Evolutionary conservation across 2,113 vertebrate species (phyloP).

Genomic region (Takifugu flavidus): DNA sequence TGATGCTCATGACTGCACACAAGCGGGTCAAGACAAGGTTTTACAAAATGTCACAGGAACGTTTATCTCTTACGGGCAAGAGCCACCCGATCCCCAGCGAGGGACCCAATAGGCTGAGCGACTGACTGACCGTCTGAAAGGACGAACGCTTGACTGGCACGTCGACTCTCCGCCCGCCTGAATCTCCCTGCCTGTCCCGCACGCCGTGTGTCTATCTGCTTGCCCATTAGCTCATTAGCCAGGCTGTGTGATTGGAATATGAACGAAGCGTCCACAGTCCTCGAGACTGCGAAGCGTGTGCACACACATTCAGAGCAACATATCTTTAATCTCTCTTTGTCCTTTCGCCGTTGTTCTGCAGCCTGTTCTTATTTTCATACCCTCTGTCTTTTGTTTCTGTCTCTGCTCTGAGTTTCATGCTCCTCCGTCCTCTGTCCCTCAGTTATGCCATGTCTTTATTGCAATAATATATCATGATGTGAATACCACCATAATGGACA

Average conservation of each 20-base stretch:
- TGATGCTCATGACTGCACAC: conserved; percentile 5
- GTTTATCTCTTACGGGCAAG: conserved; percentile 38
- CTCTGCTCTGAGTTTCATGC: conserved; percentile 4
- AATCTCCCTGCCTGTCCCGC: conserved; percentile 36
- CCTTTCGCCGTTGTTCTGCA: conserved; percentile 43
- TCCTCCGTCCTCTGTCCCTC: conserved; percentile 1
- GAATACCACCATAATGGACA: conserved; percentile 20
- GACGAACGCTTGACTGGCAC: conserved; percentile 38
- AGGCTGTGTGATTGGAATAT: conserved; percentile 68
- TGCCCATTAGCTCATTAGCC: conserved; percentile 70
- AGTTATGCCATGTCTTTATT: conserved; percentile 6
- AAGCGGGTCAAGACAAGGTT: conserved; percentile 23
- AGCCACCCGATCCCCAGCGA: conserved; percentile 18
- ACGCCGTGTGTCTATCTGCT: conserved; percentile 60
- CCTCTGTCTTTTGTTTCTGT: conserved; percentile 4
- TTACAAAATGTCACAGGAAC: conserved; percentile 32
- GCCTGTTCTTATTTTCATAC: conserved; percentile 26
- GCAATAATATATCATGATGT: conserved; percentile 8
- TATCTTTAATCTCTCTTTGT: conserved; percentile 37
- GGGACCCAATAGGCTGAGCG: conserved; percentile 36
- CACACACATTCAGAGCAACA: conserved; percentile 29
- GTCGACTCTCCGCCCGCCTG: conserved; percentile 49
- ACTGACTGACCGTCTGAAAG: conserved; percentile 41
- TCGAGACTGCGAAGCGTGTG: conserved; percentile 37
- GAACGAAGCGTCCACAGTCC: conserved; percentile 57